A percentile compares a stretch with the other conserved stretches of the same genome.
phyloP scores from a whole-genome alignment of 2,797 vertebrate species.

The Lepidocolaptes lacrymiger region DNA sequence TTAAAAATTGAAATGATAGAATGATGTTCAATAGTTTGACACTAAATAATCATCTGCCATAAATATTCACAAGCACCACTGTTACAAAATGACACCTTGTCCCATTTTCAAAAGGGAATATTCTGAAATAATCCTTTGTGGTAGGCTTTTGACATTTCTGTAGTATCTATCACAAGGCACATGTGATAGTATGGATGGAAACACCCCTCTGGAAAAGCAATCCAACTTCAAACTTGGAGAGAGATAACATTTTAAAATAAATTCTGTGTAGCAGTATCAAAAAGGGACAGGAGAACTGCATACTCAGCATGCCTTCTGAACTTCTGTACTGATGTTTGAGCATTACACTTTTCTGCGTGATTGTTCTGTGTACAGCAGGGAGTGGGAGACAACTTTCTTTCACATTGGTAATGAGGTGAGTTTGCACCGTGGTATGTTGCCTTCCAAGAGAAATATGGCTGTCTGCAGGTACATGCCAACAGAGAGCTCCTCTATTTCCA shows the following conservation, averaged over 20 bases:
- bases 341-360: neutral
- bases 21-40: neutral
- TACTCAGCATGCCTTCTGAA: neutral
- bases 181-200: neutral
- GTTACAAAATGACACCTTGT: neutral
- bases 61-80: neutral
- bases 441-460: neutral
- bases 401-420: neutral
- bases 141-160: slow-evolving; percentile 49
- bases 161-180: neutral
- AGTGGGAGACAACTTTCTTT: neutral
- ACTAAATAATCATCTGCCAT: neutral
- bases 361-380: neutral
- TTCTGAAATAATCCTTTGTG: slow-evolving; percentile 46
- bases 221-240: neutral
- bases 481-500: neutral
- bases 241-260: neutral
- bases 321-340: neutral
- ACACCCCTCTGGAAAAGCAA: slow-evolving; percentile 15
- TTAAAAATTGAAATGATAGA: slow-evolving; percentile 16
- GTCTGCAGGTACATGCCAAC: neutral
- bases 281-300: neutral
- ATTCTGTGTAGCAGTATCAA: neutral
- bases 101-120: slow-evolving; percentile 7
- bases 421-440: neutral